phyloP scores from a whole-genome alignment of 2,797 vertebrate genomes.

The Xenentodon cancila region DNA sequence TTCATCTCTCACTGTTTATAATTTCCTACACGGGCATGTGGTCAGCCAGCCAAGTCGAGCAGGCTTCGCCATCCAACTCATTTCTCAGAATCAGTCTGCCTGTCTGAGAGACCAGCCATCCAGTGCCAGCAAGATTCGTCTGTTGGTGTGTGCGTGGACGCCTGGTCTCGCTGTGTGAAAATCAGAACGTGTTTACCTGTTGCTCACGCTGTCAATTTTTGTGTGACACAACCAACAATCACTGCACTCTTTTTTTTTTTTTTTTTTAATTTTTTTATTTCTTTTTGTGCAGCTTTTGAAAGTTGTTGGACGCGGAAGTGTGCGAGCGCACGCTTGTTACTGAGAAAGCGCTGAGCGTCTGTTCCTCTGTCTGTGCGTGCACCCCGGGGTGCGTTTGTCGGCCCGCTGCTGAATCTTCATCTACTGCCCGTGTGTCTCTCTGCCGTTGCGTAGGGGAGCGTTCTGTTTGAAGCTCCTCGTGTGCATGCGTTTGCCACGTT shows the following conservation, averaged over 20 bases:
- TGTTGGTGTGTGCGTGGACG: slow-evolving; percentile 20
- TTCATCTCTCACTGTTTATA: slow-evolving; percentile 49
- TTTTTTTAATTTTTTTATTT: background rate
- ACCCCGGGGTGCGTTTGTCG: background rate
- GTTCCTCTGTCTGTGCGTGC: background rate
- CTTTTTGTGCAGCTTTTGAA: background rate
- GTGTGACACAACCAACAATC: slow-evolving; percentile 28
- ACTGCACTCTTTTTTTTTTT: background rate
- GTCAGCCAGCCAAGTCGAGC: slow-evolving; percentile 49
- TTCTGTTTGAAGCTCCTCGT: slow-evolving; percentile 25
- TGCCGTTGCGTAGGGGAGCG: slow-evolving; percentile 4
- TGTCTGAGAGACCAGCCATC: slow-evolving; percentile 51
- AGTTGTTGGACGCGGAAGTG: slow-evolving; percentile 5
- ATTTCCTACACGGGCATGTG: slow-evolving; percentile 53
- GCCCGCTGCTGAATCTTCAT: slow-evolving; percentile 9
- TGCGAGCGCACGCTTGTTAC: background rate
- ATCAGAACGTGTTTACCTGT: slow-evolving; percentile 26
- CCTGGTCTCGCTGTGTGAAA: slow-evolving; percentile 8
- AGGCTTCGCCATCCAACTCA: slow-evolving; percentile 46
- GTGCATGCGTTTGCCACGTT: slow-evolving; percentile 14
- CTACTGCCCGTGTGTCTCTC: background rate
- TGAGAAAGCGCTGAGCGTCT: slow-evolving; percentile 1
- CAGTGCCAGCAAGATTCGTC: slow-evolving; percentile 25
- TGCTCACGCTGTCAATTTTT: slow-evolving; percentile 41
- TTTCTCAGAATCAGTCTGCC: slow-evolving; percentile 64